These are phyloP conservation scores for Drosophila lowei DNA, from an alignment of 1,140 invertebrate genomes.

Conservation along the genomic window DNA sequence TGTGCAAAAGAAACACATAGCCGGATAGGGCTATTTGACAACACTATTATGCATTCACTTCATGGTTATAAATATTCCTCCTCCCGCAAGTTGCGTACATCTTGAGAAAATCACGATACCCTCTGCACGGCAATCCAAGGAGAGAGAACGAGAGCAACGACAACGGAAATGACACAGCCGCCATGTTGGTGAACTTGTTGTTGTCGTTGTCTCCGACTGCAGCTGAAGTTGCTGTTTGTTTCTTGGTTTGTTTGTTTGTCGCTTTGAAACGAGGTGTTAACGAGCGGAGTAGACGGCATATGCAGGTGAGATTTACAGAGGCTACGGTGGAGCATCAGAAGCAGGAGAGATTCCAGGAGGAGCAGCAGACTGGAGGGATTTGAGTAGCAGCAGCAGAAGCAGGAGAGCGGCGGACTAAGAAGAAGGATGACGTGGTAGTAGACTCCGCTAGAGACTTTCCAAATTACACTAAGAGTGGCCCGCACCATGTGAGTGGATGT, in stretches of 20 bases:
- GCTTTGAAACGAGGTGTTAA: slow-evolving; percentile 55
- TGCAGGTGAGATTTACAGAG: slow-evolving; percentile 20
- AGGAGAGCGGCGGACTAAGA: neutral
- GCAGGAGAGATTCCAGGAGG: neutral
- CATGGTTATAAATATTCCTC: no score
- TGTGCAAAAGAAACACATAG: no score
- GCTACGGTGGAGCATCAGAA: neutral
- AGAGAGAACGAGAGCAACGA: slow-evolving; percentile 11
- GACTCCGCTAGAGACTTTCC: slow-evolving; percentile 34
- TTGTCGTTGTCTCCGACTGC: slow-evolving; percentile 28
- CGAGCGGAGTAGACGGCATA: slow-evolving; percentile 38
- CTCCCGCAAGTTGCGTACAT: no score
- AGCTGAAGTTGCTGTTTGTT: slow-evolving; percentile 24
- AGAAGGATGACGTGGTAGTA: slow-evolving; percentile 23
- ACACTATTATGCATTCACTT: no score
- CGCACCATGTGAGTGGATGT: slow-evolving; percentile 6
- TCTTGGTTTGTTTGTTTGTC: slow-evolving; percentile 21
- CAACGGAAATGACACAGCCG: slow-evolving; percentile 66
- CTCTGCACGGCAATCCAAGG: neutral
- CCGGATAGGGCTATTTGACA: no score
- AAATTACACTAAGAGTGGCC: slow-evolving; percentile 40
- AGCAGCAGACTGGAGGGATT: slow-evolving; percentile 5
- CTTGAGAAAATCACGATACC: no score
- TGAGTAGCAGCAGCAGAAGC: neutral
- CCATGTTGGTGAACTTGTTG: slow-evolving; percentile 57